Base-by-base conservation (phyloP, 37 sponge, comb jelly and placozoan genomes). In the Cliona cf. orientalis region DNA sequence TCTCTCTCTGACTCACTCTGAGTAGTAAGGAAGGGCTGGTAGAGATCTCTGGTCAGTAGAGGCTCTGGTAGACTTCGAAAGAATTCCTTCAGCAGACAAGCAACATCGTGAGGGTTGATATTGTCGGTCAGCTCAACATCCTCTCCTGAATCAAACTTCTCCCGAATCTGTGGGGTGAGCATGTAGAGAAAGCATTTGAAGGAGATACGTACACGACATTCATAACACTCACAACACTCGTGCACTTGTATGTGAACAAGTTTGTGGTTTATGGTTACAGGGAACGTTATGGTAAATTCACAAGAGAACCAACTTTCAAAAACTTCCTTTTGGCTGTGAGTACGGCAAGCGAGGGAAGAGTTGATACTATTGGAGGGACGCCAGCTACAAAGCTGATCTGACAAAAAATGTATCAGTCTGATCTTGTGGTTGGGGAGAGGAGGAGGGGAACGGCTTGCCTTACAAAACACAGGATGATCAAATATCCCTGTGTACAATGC, bases 1-100 rank as follows among this genome's bases (percentile, higher is more conserved):
- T n/a, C n/a, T n/a, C n/a, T n/a, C n/a, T n/a, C n/a, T n/a, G n/a
- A 80, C 95, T 81, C 34, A 95, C 95, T 87, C 78, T 84, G 88
- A 31, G 95, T 95, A 22, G 80, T 46, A 2, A 95, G 64, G 69
- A 95, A 89, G 19, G 87, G 86, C 12, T 36, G 40, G 55, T 87
- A 95, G 44, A 95, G 84, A 22, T 95, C 95, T 61, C 77, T 62
- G 0, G 90, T 83, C 34, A 95, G 35, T n/a, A 95, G 95, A 14
- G 95, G 94, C 64, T 95, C 95, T 21, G 95, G 95, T 7, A 95
- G 87, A 66, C 87, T 76, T 2, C 95, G 74, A 53, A 95, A 84
- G 56, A 92, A 95, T 58, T 89, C 93, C 53, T 95, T 95, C 21
- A 95, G 72, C 43, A 95, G 61, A 39, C 87, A 87, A 31, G 90